Evolutionary conservation across 2,797 vertebrate genomes (phyloP).

Genomic region (Nothura maculosa): DNA sequence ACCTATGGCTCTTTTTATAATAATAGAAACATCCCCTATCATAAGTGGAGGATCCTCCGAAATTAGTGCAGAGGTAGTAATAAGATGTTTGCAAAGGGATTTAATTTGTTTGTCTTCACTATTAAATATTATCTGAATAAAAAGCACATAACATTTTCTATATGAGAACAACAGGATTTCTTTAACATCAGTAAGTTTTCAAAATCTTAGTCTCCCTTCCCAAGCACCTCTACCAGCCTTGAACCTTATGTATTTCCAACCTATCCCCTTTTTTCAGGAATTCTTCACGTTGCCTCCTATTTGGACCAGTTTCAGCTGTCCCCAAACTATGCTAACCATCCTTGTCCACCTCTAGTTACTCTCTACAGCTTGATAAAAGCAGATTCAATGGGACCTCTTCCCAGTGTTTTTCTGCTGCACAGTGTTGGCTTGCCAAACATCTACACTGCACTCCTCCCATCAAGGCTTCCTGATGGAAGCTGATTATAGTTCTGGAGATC

Average conservation of each 20-base stretch:
- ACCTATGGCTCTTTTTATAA: background rate
- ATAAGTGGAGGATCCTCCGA: background rate
- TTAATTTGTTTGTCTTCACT: background rate
- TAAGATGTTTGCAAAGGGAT: background rate
- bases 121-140: background rate
- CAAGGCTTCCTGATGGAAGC: background rate
- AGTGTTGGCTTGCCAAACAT: rapidly evolving
- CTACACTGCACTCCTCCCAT: background rate
- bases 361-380: background rate
- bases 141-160: background rate
- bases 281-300: background rate
- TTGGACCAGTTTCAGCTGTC: background rate
- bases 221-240: background rate
- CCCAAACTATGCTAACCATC: background rate
- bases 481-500: background rate
- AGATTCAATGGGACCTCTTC: rapidly evolving
- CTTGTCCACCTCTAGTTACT: background rate
- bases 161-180: background rate
- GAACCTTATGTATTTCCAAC: background rate
- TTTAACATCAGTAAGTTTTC: background rate
- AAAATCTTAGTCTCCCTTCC: background rate
- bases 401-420: rapidly evolving
- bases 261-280: background rate
- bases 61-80: background rate
- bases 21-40: background rate